Percentiles rank a stretch among this genome's conserved stretches.
phyloP scores from a whole-genome alignment of 2,888 invertebrate species.

The Syritta pipiens region DNA sequence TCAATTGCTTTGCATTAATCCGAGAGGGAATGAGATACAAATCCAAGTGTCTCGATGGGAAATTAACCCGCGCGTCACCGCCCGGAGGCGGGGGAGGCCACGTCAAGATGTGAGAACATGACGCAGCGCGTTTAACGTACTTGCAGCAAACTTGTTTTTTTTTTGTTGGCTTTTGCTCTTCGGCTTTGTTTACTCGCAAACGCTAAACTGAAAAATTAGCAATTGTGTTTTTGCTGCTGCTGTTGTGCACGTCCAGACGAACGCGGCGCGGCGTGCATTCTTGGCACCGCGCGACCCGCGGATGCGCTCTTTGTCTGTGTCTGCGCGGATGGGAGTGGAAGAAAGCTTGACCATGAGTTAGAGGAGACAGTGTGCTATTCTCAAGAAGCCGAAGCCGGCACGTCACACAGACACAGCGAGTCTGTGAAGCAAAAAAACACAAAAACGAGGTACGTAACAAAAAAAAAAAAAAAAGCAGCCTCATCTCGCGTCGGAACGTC shows the following conservation, averaged over 20 bases:
- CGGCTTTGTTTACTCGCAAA: neutral
- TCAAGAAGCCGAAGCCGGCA: constrained; percentile 57
- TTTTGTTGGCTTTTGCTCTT: too few relatives aligned
- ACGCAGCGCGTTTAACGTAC: too few relatives aligned
- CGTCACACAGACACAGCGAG: constrained; percentile 40
- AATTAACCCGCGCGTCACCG: neutral
- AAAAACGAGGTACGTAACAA: constrained; percentile 1
- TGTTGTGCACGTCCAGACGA: constrained; percentile 2
- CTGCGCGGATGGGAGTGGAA: constrained; percentile 39
- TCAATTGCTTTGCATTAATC: constrained; percentile 56
- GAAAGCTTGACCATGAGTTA: constrained; percentile 65
- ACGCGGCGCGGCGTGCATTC: neutral
- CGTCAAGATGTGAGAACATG: too few relatives aligned
- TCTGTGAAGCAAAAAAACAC: constrained; percentile 13
- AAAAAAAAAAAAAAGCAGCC: constrained; percentile 20
- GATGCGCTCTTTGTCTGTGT: neutral
- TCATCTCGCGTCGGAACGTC: constrained; percentile 44
- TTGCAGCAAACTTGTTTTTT: too few relatives aligned
- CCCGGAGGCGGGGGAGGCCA: too few relatives aligned
- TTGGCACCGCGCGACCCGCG: neutral
- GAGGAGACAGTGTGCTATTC: constrained; percentile 48
- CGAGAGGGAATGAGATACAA: neutral
- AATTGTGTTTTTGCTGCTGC: neutral
- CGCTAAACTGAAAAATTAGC: too few relatives aligned
- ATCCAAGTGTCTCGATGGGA: neutral